Percentiles rank a stretch among this genome's conserved stretches.
Conservation (phyloP, 2,113 vertebrate genomes). For the cattle (Bos taurus) region ARS-UCD2.0 NC_037332.1:11830001-11830500, state of each 20-base stretch:
- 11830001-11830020: background rate
- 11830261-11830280: background rate
- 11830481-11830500: background rate
- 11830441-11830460: background rate
- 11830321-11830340: background rate
- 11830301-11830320: background rate
- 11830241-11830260: background rate
- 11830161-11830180: background rate
- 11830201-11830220: background rate
- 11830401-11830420: background rate
- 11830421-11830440: background rate
- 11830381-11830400: conserved; percentile 15
- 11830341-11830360: background rate
- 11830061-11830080: background rate
- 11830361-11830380: background rate
- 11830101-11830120: background rate
- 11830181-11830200: background rate
- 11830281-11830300: background rate
- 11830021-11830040: background rate
- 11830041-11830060: background rate
- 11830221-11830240: background rate
- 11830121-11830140: conserved; percentile 16
- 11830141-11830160: background rate
- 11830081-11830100: background rate
- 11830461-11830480: background rate